Percentiles rank a stretch among this genome's conserved stretches.
phyloP scores from a whole-genome alignment of 2,113 vertebrate species.

The Lucifuga dentata region DNA sequence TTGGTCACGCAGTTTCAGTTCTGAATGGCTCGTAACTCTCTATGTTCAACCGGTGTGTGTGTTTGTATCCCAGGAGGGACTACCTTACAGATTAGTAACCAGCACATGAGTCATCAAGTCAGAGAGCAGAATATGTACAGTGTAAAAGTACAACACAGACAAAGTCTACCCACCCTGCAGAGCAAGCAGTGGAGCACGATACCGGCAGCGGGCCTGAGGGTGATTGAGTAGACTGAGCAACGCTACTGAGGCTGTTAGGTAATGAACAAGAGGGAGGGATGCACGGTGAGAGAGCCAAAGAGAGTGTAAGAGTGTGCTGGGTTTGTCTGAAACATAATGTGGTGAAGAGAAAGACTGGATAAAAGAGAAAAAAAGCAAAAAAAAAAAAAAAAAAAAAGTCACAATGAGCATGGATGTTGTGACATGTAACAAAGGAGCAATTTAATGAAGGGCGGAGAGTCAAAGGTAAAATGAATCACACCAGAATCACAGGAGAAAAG shows the following conservation, averaged over 20 bases:
- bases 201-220: background rate
- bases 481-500: background rate
- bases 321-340: background rate
- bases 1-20: constrained; percentile 29
- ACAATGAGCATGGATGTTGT: background rate
- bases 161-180: constrained; percentile 18
- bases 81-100: constrained; percentile 61
- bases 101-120: constrained; percentile 53
- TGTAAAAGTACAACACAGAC: constrained; percentile 44
- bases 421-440: constrained; percentile 2
- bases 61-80: constrained; percentile 41
- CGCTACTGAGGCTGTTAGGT: background rate
- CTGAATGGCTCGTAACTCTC: constrained; percentile 5
- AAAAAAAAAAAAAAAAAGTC: too few species aligned
- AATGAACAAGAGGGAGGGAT: background rate
- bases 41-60: constrained; percentile 32
- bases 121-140: constrained; percentile 31
- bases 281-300: constrained; percentile 5
- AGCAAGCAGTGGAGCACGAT: constrained; percentile 31
- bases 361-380: background rate
- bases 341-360: background rate
- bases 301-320: background rate
- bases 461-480: constrained; percentile 34
- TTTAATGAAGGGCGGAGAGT: constrained; percentile 1
- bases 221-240: constrained; percentile 13